Evolutionary conservation across 1,140 invertebrate genomes (phyloP), one percentile per base, ranked within the genome.

Genomic region (Drosophila hydei): DNA sequence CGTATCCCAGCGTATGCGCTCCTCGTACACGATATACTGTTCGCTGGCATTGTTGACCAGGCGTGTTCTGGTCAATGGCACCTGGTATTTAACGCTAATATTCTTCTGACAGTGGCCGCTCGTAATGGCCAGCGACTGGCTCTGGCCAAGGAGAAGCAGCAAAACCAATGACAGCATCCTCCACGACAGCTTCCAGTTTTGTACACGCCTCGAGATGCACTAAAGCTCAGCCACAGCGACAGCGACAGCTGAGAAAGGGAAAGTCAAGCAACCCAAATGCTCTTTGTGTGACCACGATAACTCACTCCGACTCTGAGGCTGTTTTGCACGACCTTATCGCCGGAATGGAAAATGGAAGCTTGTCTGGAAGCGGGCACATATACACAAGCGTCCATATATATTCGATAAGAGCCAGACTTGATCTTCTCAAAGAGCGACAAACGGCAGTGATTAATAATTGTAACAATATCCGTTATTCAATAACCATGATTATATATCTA

Each of bases 61-160:
- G 0, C 67, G 65, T 2, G 42, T 54, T 36, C 55, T 81, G 3
- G 80, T 77, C 30, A 90, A 70, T 6, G 89, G 80, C 61, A 80
- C 84, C 55, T 90, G 84, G 30, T 90, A 90, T 75, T 90, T 89
- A 1, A 84, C 81, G 8, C 84, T 90, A 6, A 90, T 77, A 38
- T 90, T 90, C 59, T 83, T 89, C 55, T 80, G 78, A 42, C 89
- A 90, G 61, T 90, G 84, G 0, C 75, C 81, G 4, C 75, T 87
- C 11, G 89, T 87, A 4, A 90, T 87, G 65, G 74, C 64, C 68
- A 88, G 38, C n/a, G 43, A 43, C 21, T 51, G 45, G 2, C 56
- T 42, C 45, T 47, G 4, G 12, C 19, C 43, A 21, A 54, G 48
- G 33, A 71, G 9, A 9, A 77, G 19, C 9, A 67, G 9, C n/a